A percentile compares a stretch with the other conserved stretches of the same genome.
phyloP scores from a whole-genome alignment of 1,140 invertebrate species.

The Helicorthomorpha holstii region DNA sequence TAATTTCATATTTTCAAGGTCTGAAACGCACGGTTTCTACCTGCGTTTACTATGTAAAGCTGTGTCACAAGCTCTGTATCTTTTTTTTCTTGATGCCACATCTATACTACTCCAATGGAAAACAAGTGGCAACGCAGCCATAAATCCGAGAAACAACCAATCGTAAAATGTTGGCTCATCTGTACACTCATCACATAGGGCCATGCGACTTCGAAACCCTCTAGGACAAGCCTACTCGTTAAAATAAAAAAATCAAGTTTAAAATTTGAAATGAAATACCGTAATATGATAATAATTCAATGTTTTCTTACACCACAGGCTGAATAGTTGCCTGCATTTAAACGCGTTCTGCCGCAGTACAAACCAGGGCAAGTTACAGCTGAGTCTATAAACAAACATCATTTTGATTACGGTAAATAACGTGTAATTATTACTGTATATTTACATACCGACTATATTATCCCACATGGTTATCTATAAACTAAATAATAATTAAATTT shows the following conservation, averaged over 20 bases:
- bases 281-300: neutral
- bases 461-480: no score
- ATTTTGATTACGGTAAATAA: no score
- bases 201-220: slow-evolving; percentile 48
- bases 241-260: no score
- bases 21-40: neutral
- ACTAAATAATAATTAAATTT: no score
- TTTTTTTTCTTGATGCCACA: slow-evolving; percentile 50
- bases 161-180: slow-evolving; percentile 69
- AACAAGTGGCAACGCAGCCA: slow-evolving; percentile 65
- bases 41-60: no score
- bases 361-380: neutral
- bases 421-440: no score
- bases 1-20: neutral
- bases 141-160: slow-evolving; percentile 85
- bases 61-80: slow-evolving; percentile 29
- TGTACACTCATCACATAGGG: slow-evolving; percentile 51
- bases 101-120: slow-evolving; percentile 87
- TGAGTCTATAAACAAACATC: no score
- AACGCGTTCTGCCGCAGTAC: neutral
- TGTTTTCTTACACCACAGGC: neutral
- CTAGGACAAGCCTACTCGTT: slow-evolving; percentile 55
- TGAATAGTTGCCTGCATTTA: neutral
- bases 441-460: no score
- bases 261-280: neutral